Conservation (phyloP, 2,888 invertebrate species). For the Parnassius apollo region DNA sequence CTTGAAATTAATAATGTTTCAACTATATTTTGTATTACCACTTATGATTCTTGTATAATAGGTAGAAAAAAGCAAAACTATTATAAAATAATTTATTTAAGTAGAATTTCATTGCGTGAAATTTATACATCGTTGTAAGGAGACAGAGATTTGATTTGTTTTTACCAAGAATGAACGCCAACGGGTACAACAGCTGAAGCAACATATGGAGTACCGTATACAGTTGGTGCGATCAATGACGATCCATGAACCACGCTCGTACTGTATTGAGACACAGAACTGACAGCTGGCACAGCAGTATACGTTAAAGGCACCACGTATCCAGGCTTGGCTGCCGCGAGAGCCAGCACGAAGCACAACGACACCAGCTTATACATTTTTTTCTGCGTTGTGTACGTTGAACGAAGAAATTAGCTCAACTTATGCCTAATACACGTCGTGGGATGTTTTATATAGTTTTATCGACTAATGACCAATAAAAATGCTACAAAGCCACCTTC, state of each 20-base stretch:
- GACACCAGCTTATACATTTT: conserved; percentile 81
- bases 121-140: too few species aligned
- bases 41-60: too few species aligned
- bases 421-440: conserved; percentile 53
- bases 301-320: conserved; percentile 48
- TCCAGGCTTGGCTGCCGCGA: conserved; percentile 79
- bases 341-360: conserved; percentile 81
- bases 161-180: conserved; percentile 22
- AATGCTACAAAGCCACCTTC: conserved; percentile 44
- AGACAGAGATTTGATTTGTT: conserved; percentile 28
- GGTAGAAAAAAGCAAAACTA: too few species aligned
- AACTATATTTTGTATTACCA: too few species aligned
- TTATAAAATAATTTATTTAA: conserved; percentile 39
- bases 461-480: conserved; percentile 42
- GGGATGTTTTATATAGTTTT: conserved; percentile 58
- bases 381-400: conserved; percentile 68
- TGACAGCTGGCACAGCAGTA: conserved; percentile 39
- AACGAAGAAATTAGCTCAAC: conserved; percentile 59
- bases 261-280: conserved; percentile 47
- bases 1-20: too few species aligned
- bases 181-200: conserved; percentile 31
- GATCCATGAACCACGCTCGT: conserved; percentile 54
- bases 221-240: conserved; percentile 40
- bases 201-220: conserved; percentile 39
- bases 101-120: conserved; percentile 29